phyloP scores from a whole-genome alignment of 2,113 vertebrate species.

The Nothocercus julius region DNA sequence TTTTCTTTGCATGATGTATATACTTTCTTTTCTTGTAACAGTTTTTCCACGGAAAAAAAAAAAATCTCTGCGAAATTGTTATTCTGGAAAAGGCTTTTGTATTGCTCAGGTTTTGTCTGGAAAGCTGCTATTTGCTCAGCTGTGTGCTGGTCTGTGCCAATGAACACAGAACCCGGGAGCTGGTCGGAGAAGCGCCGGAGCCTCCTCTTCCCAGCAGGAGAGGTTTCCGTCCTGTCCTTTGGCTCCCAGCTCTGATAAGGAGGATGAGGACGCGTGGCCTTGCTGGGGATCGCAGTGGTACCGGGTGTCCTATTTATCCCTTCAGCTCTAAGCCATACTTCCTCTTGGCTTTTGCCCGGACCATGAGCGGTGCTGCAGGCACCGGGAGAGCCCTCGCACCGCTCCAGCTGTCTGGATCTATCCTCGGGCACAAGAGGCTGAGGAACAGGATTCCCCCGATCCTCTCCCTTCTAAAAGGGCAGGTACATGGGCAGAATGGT shows the following conservation, averaged over 20 bases:
- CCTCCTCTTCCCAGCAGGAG: not conserved
- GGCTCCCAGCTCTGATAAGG: not conserved
- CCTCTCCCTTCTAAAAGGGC: not conserved
- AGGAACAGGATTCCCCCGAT: not conserved
- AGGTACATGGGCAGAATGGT: not conserved
- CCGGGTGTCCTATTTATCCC: rapidly evolving
- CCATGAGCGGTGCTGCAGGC: not conserved
- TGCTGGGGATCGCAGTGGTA: not conserved
- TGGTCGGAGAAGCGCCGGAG: not conserved
- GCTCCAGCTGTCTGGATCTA: rapidly evolving
- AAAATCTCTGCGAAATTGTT: not conserved
- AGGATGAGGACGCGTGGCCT: not conserved
- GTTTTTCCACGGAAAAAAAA: rapidly evolving
- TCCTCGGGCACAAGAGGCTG: not conserved
- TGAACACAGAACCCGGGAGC: not conserved
- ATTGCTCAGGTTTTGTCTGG: not conserved
- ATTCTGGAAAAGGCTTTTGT: conserved; percentile 9
- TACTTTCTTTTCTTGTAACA: not conserved
- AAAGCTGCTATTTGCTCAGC: conserved; percentile 10
- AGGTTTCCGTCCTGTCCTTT: not conserved
- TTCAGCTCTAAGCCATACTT: not conserved
- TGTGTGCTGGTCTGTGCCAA: not conserved
- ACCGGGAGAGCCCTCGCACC: not conserved
- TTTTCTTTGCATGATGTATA: rapidly evolving
- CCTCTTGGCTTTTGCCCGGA: not conserved